Evolutionary conservation across 2,113 vertebrate species (phyloP), one percentile per base, ranked within the genome.

Genomic region (Atractosteus spatula): DNA sequence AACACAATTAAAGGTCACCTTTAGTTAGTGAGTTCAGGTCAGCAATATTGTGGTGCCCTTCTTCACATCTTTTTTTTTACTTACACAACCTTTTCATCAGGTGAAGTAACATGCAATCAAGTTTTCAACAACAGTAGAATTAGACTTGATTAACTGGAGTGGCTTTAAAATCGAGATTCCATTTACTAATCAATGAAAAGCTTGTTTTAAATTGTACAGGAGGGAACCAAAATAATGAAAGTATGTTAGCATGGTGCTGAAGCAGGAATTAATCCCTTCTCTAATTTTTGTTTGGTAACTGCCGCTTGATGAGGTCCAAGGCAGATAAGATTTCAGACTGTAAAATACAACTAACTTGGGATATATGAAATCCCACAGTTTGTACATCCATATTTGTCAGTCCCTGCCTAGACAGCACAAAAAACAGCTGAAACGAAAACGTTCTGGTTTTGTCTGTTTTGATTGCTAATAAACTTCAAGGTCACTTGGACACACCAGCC

Each of bases 181-280:
- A 70, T 70, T 69, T 70, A 61, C 73, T 74, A 70, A 70, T 75
- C 68, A 70, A 75, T 69, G 57, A 47, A 69, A 47, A 70, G 59
- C 2, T 64, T 29, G 29, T 43, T 69, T 68, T 42, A 42, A 63
- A 57, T 61, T 16, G 56, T 51, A 44, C 67, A 65, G 68, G 41
- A 69, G 70, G 56, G 63, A 64, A 64, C 62, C 41, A 55, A 51
- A 43, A 55, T 63, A 75, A 75, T 66, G 68, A 66, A 51, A 65
- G 64, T 11, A 54, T 55, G 45, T 2, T 63, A 69, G 56, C 59
- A 62, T 14, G 6, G 59, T 14, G 47, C 17, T 10, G 64, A 74
- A 57, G 17, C 10, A 41, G 41, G 16, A 70, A 67, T 55, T 64
- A 69, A 69, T 74, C 59, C 42, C 44, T 7, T 68, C 17, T 56